These are phyloP conservation scores for Tetranychus cinnabarinus DNA, from an alignment of 1,140 invertebrate genomes.

Conservation along the genomic window DNA sequence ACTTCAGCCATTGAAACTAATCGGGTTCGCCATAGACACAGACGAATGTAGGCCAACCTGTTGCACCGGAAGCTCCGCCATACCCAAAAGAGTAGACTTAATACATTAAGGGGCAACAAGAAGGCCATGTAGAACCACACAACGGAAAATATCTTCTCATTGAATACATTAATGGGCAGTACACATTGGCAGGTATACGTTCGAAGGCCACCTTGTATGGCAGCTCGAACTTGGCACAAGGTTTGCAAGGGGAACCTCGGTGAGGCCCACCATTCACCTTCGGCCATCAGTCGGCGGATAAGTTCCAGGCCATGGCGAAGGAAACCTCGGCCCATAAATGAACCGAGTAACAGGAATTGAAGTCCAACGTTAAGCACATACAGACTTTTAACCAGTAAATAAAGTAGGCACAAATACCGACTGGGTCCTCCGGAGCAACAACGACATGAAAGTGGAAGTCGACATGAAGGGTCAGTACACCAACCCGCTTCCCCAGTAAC, in stretches of 20 bases:
- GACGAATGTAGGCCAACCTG: slow-evolving; percentile 19
- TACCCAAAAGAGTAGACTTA: slow-evolving; percentile 20
- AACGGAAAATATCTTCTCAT: slow-evolving; percentile 29
- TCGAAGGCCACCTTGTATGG: slow-evolving; percentile 20
- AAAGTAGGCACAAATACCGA: slow-evolving; percentile 23
- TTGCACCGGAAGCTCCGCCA: slow-evolving; percentile 21
- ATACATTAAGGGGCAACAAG: slow-evolving; percentile 20
- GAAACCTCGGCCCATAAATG: slow-evolving; percentile 21
- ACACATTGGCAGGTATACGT: slow-evolving; percentile 27
- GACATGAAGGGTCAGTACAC: slow-evolving; percentile 18
- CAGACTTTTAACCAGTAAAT: slow-evolving; percentile 22
- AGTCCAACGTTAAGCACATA: slow-evolving; percentile 24
- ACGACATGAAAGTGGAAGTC: slow-evolving; percentile 15
- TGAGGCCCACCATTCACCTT: slow-evolving; percentile 22
- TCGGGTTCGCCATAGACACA: slow-evolving; percentile 20
- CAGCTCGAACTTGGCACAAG: slow-evolving; percentile 20
- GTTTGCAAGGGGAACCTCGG: slow-evolving; percentile 22
- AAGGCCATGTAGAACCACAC: slow-evolving; percentile 24
- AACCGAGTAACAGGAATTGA: slow-evolving; percentile 24
- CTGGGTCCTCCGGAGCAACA: slow-evolving; percentile 18
- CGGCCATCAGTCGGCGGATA: slow-evolving; percentile 13
- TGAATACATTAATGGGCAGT: slow-evolving; percentile 30
- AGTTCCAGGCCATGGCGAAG: slow-evolving; percentile 20
- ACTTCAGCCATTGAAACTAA: slow-evolving; percentile 18
- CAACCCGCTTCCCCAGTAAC: slow-evolving; percentile 19